These are phyloP conservation scores for Neoaliturus tenellus DNA, from an alignment of 2,888 invertebrate species.

Conservation along the genomic window DNA sequence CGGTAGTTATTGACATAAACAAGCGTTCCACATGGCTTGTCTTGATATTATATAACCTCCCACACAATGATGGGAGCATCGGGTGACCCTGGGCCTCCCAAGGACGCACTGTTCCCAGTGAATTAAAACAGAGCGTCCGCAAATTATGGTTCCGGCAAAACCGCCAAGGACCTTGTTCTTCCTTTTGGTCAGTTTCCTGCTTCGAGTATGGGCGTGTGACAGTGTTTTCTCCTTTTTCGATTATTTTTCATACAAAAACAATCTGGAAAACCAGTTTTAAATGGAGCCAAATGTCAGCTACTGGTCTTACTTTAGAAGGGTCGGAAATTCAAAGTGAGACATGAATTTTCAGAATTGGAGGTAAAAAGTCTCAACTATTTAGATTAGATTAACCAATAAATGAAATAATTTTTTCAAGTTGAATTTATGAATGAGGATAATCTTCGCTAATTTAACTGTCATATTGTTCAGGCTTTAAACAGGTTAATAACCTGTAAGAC, in stretches of 20 bases:
- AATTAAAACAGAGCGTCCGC: conserved; percentile 38
- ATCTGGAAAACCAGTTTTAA: neutral
- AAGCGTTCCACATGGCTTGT: conserved; percentile 21
- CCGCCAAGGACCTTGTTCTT: conserved; percentile 22
- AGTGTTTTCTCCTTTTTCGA: neutral
- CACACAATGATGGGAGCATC: conserved; percentile 34
- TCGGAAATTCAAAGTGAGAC: neutral
- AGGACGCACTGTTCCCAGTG: conserved; percentile 31
- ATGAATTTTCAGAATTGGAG: too few relatives aligned
- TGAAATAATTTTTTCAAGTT: too few relatives aligned
- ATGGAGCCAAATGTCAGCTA: neutral
- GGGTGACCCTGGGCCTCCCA: neutral
- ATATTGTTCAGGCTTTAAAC: too few relatives aligned
- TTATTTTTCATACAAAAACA: neutral
- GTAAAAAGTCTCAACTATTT: too few relatives aligned
- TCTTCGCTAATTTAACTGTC: too few relatives aligned
- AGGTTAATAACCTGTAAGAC: too few relatives aligned
- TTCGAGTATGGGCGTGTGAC: conserved; percentile 4
- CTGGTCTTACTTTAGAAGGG: neutral
- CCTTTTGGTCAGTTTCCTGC: conserved; percentile 14
- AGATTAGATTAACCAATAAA: too few relatives aligned
- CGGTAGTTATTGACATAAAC: neutral
- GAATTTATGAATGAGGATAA: too few relatives aligned
- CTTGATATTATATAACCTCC: conserved; percentile 21
- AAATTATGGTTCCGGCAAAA: conserved; percentile 33